Base-by-base conservation (phyloP, 1,140 invertebrate species). In the Sweltsa coloradensis region DNA sequence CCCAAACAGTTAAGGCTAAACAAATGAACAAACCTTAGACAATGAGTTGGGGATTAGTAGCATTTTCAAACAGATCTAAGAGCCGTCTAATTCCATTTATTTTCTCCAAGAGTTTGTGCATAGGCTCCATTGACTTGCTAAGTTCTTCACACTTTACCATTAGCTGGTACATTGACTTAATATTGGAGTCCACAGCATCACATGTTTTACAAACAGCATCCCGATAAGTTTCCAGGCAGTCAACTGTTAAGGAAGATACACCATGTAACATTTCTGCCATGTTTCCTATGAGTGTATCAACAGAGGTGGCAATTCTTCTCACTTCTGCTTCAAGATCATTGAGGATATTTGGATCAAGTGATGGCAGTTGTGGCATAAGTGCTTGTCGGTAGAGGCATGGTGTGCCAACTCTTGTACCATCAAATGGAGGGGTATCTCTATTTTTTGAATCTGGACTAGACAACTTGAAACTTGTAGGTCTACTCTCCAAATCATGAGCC, bases 141-240 rank as follows among this genome's bases (percentile, higher is more conserved):
- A 95, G 74, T 67, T 97, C 92, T 67, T 97, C 93, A 55, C 87
- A 88, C 67, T 96, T 96, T 6, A 92, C 93, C 78, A 96, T 85
- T 54, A 96, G 74, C 50, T 93, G 92, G 65, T 96, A 96, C 85
- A 95, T 95, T 21, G 88, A 85, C 70, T 94, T 95, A 21, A 95
- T 95, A 67, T 92, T 94, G 25, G 82, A 78, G 69, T 96, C 91
- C 61, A 95, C 85, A 9, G 85, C 79, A 69, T 95, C 90, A 66
- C 89, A 94, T 0, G 91, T 91, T 65, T 91, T 92, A 43, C 88
- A 88, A 1, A 95, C 90, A 26, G 88, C 83, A 66, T 88, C 86
- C 64, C 88, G 81, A 63, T 95, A 93, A 1, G 86, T 83, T 68
- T 92, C 88, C 53, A 93, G 78, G 66, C 92, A 94, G 57, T 90